Base-by-base conservation (phyloP, 2,113 vertebrate species). In the Macquaria australasica region DNA sequence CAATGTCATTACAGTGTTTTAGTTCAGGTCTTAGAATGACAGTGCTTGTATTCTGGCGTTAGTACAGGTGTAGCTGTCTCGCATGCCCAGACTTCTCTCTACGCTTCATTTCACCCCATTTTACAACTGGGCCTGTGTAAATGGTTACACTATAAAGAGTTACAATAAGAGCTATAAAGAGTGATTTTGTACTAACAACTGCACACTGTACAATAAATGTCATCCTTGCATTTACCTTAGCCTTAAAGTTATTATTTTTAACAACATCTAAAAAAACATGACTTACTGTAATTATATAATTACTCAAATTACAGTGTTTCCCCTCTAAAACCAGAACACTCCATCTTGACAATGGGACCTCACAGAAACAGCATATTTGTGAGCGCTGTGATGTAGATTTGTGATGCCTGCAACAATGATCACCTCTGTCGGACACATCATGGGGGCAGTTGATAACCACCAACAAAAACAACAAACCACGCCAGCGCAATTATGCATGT, bases 381-480 rank as follows among this genome's bases (percentile, higher is more conserved):
- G 37, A 63, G 59, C 14, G 20, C 85, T 79, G 85, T 0, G 64
- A 88, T 88, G 78, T 79, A 90, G 89, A 92, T 90, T 85, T 92
- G 85, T 31, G 80, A 84, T 66, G 75, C 75, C 85, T 84, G 85
- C 80, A 88, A 86, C 90, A 84, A 82, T 68, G 88, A 87, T 85
- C 78, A 81, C 68, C 81, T 89, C 87, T 83, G 85, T 80, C 58
- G 8, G 87, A 87, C 86, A 56, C 79, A 82, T 82, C 81, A 56
- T 37, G 78, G 83, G 82, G 82, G 83, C 88, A 58, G 91, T 50
- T 82, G 90, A 87, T 84, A 62, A 77, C n/a, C 21, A 86, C 92
- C 92, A 93, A 89, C 83, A 50, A 92, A 90, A 94, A 92, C 93
- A 95, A 87, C 87, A 85, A 87, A 84, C 88, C 63, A 31, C 37